These are phyloP conservation scores for Sycophila sp. DNA, from an alignment of 1,140 invertebrate species.

Conservation along the genomic window DNA sequence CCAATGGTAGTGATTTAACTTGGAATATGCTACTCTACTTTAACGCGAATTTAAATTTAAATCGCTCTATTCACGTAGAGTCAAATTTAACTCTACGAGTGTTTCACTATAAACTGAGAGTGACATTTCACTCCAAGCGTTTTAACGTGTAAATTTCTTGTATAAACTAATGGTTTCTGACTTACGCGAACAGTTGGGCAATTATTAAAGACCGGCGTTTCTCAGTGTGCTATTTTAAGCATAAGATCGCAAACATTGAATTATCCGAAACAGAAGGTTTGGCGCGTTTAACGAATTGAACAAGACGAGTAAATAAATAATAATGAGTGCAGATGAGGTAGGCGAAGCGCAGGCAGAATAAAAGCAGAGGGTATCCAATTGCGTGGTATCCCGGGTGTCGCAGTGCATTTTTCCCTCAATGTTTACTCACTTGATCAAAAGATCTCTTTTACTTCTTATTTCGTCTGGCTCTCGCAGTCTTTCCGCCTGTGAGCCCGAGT, in stretches of 20 bases:
- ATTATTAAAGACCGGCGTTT: not conserved
- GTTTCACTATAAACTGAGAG: too few relatives aligned
- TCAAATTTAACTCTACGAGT: too few relatives aligned
- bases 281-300: not conserved
- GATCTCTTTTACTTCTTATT: constrained; percentile 33
- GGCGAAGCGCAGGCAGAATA: not conserved
- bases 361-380: constrained; percentile 1
- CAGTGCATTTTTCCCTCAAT: not conserved
- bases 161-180: too few relatives aligned
- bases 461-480: not conserved
- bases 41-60: too few relatives aligned
- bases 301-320: not conserved
- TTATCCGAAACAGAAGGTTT: too few relatives aligned
- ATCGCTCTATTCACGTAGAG: too few relatives aligned
- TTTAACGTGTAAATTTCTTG: too few relatives aligned
- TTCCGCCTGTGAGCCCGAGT: not conserved
- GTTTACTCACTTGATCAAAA: constrained; percentile 37
- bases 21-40: too few relatives aligned
- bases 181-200: not conserved
- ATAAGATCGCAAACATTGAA: too few relatives aligned
- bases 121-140: too few relatives aligned
- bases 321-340: not conserved
- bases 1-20: too few relatives aligned
- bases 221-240: not conserved
- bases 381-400: not conserved